A percentile compares a stretch with the other conserved stretches of the same genome.
Evolutionary conservation across 2,888 invertebrate species (phyloP).

Genomic region (Ormyrus thymus): DNA sequence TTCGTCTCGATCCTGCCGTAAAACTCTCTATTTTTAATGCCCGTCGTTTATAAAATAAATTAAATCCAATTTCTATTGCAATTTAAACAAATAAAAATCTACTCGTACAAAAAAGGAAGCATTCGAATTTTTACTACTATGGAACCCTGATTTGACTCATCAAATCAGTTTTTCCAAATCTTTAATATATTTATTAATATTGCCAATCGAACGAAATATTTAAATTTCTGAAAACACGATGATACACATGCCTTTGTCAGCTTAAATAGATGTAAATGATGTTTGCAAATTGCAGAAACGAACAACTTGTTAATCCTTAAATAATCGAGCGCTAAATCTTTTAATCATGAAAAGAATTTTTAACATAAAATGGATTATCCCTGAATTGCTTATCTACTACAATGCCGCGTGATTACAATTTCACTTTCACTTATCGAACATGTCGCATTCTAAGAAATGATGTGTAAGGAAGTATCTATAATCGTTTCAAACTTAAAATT

Average conservation of each 20-base stretch:
- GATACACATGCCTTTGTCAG: no score
- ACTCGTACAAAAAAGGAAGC: constrained; percentile 33
- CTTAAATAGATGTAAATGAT: no score
- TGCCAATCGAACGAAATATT: background rate
- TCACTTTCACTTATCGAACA: constrained; percentile 44
- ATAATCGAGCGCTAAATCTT: background rate
- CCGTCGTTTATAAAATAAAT: constrained; percentile 32
- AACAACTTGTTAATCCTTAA: background rate
- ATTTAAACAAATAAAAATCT: constrained; percentile 16
- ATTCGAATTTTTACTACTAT: background rate
- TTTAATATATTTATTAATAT: background rate
- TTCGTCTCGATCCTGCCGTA: background rate
- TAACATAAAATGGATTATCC: constrained; percentile 24
- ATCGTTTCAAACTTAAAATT: constrained; percentile 17
- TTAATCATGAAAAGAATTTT: background rate
- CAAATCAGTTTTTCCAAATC: background rate
- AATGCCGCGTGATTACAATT: constrained; percentile 21
- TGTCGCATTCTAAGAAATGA: constrained; percentile 18
- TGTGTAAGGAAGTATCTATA: constrained; percentile 41
- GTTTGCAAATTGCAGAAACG: background rate
- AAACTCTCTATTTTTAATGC: constrained; percentile 38
- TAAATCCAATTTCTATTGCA: constrained; percentile 13
- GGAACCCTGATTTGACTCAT: constrained; percentile 13
- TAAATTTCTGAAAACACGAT: no score
- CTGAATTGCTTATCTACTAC: constrained; percentile 35